Percentiles rank a stretch among this genome's conserved stretches.
phyloP scores from a whole-genome alignment of 2,113 vertebrate species.

The Embiotoca jacksoni region DNA sequence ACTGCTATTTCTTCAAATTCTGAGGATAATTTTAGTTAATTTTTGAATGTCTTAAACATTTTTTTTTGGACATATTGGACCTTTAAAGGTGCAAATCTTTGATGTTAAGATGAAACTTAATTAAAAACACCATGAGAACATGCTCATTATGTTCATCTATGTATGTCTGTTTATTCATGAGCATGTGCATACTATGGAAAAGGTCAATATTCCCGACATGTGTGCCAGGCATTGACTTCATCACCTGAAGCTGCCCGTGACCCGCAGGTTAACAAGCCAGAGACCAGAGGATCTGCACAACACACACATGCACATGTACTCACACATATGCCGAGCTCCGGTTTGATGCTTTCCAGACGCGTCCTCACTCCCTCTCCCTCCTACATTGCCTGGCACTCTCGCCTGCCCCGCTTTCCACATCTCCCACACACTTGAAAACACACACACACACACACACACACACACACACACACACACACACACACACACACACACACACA shows the following conservation, averaged over 20 bases:
- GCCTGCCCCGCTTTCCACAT: slow-evolving; percentile 48
- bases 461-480: slow-evolving; percentile 15
- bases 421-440: slow-evolving; percentile 40
- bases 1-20: too few relatives aligned
- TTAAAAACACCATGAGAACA: slow-evolving; percentile 3
- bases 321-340: slow-evolving; percentile 27
- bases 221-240: slow-evolving; percentile 73
- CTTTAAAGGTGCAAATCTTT: slow-evolving; percentile 10
- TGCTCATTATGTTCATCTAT: slow-evolving; percentile 9
- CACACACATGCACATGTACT: slow-evolving; percentile 38
- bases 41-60: too few relatives aligned
- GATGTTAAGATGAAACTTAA: background rate
- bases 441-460: slow-evolving; percentile 12
- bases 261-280: slow-evolving; percentile 76
- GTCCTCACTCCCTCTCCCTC: slow-evolving; percentile 52
- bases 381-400: slow-evolving; percentile 67
- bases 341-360: slow-evolving; percentile 80
- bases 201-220: slow-evolving; percentile 66
- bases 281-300: slow-evolving; percentile 58
- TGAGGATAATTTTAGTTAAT: too few relatives aligned
- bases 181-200: slow-evolving; percentile 47
- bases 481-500: background rate
- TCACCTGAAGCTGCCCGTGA: slow-evolving; percentile 77
- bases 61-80: background rate
- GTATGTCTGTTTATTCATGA: slow-evolving; percentile 54